Evolutionary conservation across 2,888 invertebrate species (phyloP).

Genomic region (Morpho achilles): DNA sequence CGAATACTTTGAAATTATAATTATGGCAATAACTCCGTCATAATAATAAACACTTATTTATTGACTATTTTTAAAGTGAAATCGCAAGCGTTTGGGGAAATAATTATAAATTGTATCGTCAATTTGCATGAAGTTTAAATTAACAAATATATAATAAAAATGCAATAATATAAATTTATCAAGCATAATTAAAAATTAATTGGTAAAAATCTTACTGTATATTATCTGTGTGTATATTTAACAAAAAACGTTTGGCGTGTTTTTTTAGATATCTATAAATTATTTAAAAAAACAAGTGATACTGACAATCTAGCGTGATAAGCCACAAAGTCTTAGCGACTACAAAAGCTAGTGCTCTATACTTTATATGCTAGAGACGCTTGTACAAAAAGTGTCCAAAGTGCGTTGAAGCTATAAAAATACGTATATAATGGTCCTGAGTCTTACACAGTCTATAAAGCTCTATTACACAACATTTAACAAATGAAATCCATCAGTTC

Average conservation of each 20-base stretch:
- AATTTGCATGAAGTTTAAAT: slow-evolving; percentile 9
- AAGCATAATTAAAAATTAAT: background rate
- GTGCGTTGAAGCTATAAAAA: slow-evolving; percentile 60
- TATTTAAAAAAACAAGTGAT: slow-evolving; percentile 14
- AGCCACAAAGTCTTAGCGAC: slow-evolving; percentile 50
- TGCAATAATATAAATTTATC: background rate
- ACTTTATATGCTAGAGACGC: slow-evolving; percentile 49
- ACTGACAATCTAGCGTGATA: slow-evolving; percentile 28
- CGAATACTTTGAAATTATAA: slow-evolving; percentile 49
- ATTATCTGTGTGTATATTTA: background rate
- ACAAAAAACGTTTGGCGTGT: background rate
- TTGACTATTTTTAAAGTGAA: slow-evolving; percentile 30
- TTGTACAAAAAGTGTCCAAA: slow-evolving; percentile 51
- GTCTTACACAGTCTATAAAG: slow-evolving; percentile 73
- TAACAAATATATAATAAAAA: slow-evolving; percentile 13
- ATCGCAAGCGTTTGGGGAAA: slow-evolving; percentile 17
- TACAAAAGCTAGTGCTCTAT: slow-evolving; percentile 64
- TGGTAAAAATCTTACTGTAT: background rate
- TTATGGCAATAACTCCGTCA: slow-evolving; percentile 64
- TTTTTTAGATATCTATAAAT: slow-evolving; percentile 10
- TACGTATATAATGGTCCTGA: slow-evolving; percentile 70
- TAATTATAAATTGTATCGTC: slow-evolving; percentile 25
- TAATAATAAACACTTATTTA: slow-evolving; percentile 29
- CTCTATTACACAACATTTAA: slow-evolving; percentile 57
- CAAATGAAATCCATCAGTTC: slow-evolving; percentile 44